Percentiles rank a stretch among this genome's conserved stretches.
Conservation (phyloP, 2,113 vertebrate species). For the Cryptoleucopteryx plumbea region DNA sequence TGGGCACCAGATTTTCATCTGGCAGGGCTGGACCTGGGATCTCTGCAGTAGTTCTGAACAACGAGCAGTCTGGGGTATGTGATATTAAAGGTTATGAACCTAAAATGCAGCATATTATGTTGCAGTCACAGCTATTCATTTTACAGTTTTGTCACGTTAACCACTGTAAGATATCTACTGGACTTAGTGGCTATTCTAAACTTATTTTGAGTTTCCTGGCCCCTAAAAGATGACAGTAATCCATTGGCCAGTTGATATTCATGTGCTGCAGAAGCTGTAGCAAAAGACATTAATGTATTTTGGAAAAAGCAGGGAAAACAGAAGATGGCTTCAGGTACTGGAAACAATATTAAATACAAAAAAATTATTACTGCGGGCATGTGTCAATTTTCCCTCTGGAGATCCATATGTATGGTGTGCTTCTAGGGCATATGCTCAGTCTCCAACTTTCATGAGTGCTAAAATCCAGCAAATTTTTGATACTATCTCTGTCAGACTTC, state of each 20-base stretch:
- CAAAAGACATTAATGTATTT: not conserved
- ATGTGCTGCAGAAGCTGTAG: not conserved
- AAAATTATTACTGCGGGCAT: not conserved
- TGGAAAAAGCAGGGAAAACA: not conserved
- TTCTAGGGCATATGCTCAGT: not conserved
- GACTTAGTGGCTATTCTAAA: not conserved
- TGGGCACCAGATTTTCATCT: not conserved
- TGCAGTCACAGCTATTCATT: not conserved
- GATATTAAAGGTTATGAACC: not conserved
- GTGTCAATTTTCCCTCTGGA: not conserved
- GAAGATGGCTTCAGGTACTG: not conserved
- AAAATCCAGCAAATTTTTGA: constrained; percentile 19
- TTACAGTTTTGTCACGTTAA: not conserved
- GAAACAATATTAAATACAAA: not conserved
- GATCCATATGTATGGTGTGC: not conserved
- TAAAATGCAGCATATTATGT: not conserved
- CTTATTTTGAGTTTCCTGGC: not conserved
- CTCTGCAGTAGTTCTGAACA: not conserved
- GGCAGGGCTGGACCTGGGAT: not conserved
- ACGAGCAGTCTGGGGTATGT: not conserved
- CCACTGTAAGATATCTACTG: not conserved
- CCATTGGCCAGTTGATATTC: not conserved
- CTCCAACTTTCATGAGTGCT: not conserved
- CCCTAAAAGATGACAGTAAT: not conserved
- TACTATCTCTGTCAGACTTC: not conserved